Conservation (phyloP, 2,113 vertebrate genomes). For the Panurus biarmicus region DNA sequence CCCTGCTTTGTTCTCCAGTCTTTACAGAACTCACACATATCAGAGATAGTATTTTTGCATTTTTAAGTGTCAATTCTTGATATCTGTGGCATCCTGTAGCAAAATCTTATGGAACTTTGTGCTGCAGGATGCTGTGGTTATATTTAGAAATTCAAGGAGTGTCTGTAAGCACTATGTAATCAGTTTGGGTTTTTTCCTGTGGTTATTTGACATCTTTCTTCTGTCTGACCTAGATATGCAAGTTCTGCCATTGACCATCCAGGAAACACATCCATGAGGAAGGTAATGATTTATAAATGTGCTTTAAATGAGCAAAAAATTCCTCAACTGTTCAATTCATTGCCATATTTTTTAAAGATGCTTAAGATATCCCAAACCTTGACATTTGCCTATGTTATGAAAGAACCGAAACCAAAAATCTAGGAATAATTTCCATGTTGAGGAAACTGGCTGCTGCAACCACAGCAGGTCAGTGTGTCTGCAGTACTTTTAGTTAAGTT, state of each 20-base stretch:
- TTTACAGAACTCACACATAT: neutral
- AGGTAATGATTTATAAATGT: conserved; percentile 65
- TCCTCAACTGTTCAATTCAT: neutral
- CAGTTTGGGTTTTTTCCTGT: neutral
- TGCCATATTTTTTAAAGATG: neutral
- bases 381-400: neutral
- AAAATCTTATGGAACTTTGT: neutral
- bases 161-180: neutral
- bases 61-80: neutral
- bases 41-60: neutral
- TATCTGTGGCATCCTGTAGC: neutral
- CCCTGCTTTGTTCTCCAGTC: neutral
- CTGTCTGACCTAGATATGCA: conserved; percentile 71
- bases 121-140: neutral
- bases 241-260: conserved; percentile 79
- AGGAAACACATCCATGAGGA: conserved; percentile 83
- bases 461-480: neutral
- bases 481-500: neutral
- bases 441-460: neutral
- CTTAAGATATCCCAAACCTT: neutral
- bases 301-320: neutral
- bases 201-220: neutral
- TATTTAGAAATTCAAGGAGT: neutral
- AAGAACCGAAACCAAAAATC: neutral
- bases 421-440: neutral